Base-by-base conservation (phyloP, 2,113 vertebrate species). In the Lutjanus erythropterus region DNA sequence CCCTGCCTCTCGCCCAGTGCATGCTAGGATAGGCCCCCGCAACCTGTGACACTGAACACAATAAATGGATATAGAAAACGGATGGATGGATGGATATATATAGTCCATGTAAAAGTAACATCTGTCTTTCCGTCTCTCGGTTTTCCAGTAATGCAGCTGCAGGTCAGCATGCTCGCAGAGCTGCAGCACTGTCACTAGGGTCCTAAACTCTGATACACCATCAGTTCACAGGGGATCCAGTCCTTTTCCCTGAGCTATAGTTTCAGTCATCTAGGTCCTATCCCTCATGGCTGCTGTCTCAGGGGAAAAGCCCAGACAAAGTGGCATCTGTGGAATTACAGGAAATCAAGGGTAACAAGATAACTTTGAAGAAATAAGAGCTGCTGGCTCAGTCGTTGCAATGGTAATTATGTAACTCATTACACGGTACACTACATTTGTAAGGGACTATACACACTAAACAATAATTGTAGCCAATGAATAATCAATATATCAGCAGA, bases 301-400 rank as follows among this genome's bases (percentile, higher is more conserved):
- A 42, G 25, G 87, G 84, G 86, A 86, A 42, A 64, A 71, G 68
- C 44, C 27, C 49, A 78, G 72, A 87, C 81, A 90, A 71, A 75
- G 53, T 64, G 65, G 79, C 80, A 85, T 89, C 75, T 76, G 71
- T 68, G 62, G 71, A 84, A 79, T 88, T 83, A 86, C 80, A 78
- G 59, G 71, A 86, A 86, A 86, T 91, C 84, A 84, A 83, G 75
- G 61, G 65, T 84, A 89, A 86, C 56, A 83, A 83, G 71, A 89
- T 84, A 75, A 83, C 75, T 75, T 67, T 81, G 82, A 85, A 78
- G 81, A 83, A 90, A 87, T 15, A 60, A 82, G 66, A 84, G 61
- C 85, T 88, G 33, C 52, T 85, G 83, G 82, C 84, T 87, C 73
- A 61, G 52, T 83, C 70, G 61, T 72, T 71, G 53, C 49, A 75